Evolutionary conservation across 1,140 invertebrate genomes (phyloP).

Genomic region (Halesus radiatus): DNA sequence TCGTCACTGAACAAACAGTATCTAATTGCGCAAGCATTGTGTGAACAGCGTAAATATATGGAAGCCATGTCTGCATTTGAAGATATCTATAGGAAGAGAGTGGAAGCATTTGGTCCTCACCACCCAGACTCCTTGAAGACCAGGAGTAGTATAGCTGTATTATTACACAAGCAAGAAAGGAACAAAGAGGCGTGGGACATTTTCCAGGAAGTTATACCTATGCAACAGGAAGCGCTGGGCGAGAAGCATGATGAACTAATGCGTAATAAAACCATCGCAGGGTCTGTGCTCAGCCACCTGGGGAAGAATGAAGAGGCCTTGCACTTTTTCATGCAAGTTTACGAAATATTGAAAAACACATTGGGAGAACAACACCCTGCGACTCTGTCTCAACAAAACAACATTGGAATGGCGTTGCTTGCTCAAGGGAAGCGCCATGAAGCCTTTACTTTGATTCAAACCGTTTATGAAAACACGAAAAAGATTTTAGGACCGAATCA

Average conservation of each 20-base stretch:
- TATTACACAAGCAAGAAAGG: background rate
- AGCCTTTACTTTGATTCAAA: background rate
- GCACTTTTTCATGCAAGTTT: background rate
- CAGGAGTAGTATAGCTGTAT: background rate
- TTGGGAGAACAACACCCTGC: background rate
- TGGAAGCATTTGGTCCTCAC: too few species aligned
- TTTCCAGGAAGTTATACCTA: background rate
- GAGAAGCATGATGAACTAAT: background rate
- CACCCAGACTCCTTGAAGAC: background rate
- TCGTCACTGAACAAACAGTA: background rate
- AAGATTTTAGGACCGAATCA: background rate
- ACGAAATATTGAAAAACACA: background rate
- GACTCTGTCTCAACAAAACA: background rate
- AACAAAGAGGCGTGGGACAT: background rate
- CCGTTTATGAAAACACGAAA: background rate
- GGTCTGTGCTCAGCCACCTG: background rate
- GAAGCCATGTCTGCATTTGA: background rate
- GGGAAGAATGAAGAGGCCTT: background rate
- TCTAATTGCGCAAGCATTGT: background rate
- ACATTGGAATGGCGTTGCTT: background rate
- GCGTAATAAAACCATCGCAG: background rate
- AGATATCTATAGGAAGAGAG: background rate
- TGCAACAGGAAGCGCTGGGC: background rate
- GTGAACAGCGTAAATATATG: background rate
- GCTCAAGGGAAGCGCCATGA: background rate